A percentile compares a stretch with the other conserved stretches of the same genome.
Conservation (phyloP, 2,797 vertebrate species). For the Gallinago solitaria region DNA sequence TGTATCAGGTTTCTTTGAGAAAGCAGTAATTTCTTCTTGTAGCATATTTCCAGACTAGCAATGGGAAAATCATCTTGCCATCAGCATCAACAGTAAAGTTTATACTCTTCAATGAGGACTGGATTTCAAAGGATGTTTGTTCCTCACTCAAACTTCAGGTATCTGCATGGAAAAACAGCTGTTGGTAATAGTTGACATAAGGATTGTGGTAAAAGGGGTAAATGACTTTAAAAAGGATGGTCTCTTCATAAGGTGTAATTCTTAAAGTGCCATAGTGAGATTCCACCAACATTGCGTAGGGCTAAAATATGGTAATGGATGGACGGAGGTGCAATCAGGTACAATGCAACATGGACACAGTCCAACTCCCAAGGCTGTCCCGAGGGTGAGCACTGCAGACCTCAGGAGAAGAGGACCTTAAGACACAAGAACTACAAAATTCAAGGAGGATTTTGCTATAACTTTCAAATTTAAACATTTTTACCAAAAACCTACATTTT, state of each 20-base stretch:
- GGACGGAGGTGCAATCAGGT: rapidly evolving
- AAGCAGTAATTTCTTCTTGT: neutral
- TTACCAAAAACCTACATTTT: neutral
- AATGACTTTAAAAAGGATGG: neutral
- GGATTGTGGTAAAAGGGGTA: neutral
- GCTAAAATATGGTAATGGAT: too few species aligned
- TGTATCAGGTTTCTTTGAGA: neutral
- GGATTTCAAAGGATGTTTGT: neutral
- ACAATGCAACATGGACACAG: rapidly evolving
- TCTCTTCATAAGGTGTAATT: neutral
- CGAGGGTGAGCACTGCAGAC: rapidly evolving
- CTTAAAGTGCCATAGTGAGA: rapidly evolving
- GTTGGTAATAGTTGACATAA: rapidly evolving
- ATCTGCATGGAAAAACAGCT: neutral
- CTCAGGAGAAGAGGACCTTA: neutral
- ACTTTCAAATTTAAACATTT: neutral
- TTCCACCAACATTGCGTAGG: too few species aligned
- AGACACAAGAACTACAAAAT: neutral
- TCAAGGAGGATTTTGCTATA: neutral
- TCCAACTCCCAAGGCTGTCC: neutral
- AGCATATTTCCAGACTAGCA: neutral
- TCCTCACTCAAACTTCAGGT: neutral
- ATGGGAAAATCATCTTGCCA: neutral
- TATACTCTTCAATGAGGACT: neutral
- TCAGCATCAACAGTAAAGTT: neutral